phyloP scores from a whole-genome alignment of 1,140 invertebrate species.

The Caenorhabditis tropicalis region DNA sequence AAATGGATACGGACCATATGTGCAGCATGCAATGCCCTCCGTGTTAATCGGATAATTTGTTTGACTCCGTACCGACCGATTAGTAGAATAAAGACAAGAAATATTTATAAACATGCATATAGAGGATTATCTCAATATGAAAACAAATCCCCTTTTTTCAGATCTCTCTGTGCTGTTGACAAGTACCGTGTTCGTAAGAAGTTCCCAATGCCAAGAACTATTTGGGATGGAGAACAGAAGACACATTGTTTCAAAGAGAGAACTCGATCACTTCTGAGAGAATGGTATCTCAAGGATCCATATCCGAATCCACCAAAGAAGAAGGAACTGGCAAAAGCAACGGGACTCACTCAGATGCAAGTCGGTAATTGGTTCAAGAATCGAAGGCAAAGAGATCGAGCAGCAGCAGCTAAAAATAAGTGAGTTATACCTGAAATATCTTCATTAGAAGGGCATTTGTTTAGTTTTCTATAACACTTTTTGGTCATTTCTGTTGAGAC shows the following conservation, averaged over 20 bases:
- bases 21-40: neutral
- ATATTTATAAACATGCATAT: neutral
- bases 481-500: neutral
- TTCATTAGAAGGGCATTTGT: neutral
- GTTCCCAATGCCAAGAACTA: slow-evolving; percentile 95
- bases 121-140: neutral
- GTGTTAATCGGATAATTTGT: slow-evolving; percentile 40
- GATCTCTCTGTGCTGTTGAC: slow-evolving; percentile 95
- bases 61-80: neutral
- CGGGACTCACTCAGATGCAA: slow-evolving; percentile 95
- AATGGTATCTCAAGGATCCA: slow-evolving; percentile 98
- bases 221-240: slow-evolving; percentile 99
- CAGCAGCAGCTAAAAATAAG: slow-evolving; percentile 98
- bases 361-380: slow-evolving; percentile 99
- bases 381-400: slow-evolving; percentile 92
- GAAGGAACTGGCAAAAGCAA: slow-evolving; percentile 92
- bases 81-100: neutral
- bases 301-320: slow-evolving; percentile 99
- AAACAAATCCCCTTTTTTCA: slow-evolving; percentile 59
- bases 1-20: slow-evolving; percentile 5
- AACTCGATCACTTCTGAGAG: slow-evolving; percentile 88
- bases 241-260: slow-evolving; percentile 99
- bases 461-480: neutral
- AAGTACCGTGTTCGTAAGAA: slow-evolving; percentile 99
- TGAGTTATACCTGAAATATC: slow-evolving; percentile 60